Evolutionary conservation across 2,888 invertebrate genomes (phyloP).

Genomic region (Onchidella celtica): DNA sequence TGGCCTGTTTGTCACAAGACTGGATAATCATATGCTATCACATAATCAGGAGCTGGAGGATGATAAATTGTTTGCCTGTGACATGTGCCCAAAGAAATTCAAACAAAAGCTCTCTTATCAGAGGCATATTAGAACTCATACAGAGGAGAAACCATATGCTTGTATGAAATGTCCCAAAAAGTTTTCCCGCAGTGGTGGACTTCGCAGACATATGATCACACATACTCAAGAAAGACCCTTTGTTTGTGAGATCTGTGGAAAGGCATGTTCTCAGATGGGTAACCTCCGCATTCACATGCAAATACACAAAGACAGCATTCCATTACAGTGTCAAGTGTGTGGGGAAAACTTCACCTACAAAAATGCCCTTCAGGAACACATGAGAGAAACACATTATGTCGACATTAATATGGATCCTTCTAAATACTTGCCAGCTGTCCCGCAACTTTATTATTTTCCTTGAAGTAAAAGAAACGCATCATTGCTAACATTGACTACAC

Average conservation of each 20-base stretch:
- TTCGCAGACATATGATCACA: slow-evolving; percentile 48
- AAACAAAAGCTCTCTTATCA: slow-evolving; percentile 38
- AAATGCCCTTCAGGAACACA: slow-evolving; percentile 47
- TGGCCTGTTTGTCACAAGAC: slow-evolving; percentile 27
- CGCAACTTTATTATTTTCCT: neutral
- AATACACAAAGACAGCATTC: slow-evolving; percentile 13
- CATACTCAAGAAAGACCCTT: slow-evolving; percentile 52
- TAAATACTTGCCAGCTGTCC: neutral
- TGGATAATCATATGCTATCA: slow-evolving; percentile 33
- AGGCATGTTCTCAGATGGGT: slow-evolving; percentile 29
- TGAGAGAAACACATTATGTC: slow-evolving; percentile 18
- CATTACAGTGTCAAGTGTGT: slow-evolving; percentile 30
- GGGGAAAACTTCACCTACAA: slow-evolving; percentile 39
- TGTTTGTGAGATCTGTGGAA: slow-evolving; percentile 39
- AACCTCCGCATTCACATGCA: slow-evolving; percentile 37
- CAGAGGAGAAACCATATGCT: slow-evolving; percentile 48
- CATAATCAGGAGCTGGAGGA: slow-evolving; percentile 17
- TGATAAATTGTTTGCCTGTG: slow-evolving; percentile 42
- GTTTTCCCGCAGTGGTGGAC: slow-evolving; percentile 49
- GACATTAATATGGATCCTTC: slow-evolving; percentile 1
- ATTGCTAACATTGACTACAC: no score
- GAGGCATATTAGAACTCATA: slow-evolving; percentile 48
- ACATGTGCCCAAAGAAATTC: slow-evolving; percentile 51
- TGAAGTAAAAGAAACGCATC: neutral
- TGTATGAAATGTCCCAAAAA: slow-evolving; percentile 53